A percentile compares a stretch with the other conserved stretches of the same genome.
Conservation (phyloP, 2,113 vertebrate genomes). For the Halichoerus grypus region DNA sequence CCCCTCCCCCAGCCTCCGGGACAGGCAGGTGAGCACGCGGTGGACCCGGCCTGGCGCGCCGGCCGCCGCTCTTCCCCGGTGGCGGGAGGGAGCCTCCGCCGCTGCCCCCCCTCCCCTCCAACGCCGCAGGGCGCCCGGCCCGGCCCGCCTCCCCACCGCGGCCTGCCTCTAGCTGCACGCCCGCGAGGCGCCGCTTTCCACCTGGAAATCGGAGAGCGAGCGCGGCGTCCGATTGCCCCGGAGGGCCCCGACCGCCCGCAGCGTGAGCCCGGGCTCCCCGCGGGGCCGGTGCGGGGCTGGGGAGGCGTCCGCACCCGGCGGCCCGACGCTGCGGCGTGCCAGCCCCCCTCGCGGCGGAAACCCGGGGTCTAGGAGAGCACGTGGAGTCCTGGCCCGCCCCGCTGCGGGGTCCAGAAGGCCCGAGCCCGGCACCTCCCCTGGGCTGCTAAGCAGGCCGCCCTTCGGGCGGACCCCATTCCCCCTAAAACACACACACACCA, state of each 20-base stretch:
- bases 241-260: neutral
- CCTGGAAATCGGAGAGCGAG: neutral
- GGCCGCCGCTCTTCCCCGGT: accelerated
- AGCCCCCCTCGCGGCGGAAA: neutral
- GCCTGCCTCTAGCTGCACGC: neutral
- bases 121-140: neutral
- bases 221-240: neutral
- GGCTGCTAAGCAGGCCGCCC: neutral
- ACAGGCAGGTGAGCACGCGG: conserved; percentile 34
- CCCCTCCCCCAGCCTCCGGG: neutral
- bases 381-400: neutral
- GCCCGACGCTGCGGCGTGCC: neutral
- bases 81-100: neutral
- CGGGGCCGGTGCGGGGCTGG: neutral
- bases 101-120: no score
- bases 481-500: neutral
- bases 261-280: neutral
- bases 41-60: accelerated
- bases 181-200: neutral
- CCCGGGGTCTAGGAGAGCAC: neutral
- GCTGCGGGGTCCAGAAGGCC: neutral
- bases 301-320: neutral
- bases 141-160: neutral
- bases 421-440: neutral
- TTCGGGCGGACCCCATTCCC: neutral